These are phyloP conservation scores for Napeogenes inachia DNA, from an alignment of 2,888 invertebrate species.

Conservation along the genomic window DNA sequence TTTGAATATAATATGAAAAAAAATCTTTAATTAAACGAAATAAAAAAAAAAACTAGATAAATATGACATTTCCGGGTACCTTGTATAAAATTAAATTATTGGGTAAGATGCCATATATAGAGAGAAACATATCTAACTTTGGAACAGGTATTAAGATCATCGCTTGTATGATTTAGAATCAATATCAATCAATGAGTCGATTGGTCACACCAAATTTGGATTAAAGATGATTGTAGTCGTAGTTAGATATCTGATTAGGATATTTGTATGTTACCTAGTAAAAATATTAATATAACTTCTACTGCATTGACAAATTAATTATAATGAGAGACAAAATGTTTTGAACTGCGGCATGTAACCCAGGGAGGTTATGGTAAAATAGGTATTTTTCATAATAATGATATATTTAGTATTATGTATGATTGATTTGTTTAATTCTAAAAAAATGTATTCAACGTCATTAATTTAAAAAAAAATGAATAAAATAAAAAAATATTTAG, in stretches of 20 bases:
- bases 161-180: slow-evolving; percentile 23
- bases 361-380: too few relatives aligned
- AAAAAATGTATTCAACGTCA: too few relatives aligned
- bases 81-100: not conserved
- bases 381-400: too few relatives aligned
- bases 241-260: slow-evolving; percentile 11
- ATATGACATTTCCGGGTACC: not conserved
- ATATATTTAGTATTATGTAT: too few relatives aligned
- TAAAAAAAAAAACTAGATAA: not conserved
- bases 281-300: not conserved
- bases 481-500: too few relatives aligned
- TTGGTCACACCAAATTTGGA: slow-evolving; percentile 48
- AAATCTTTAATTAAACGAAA: not conserved
- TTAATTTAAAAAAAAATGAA: too few relatives aligned
- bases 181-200: slow-evolving; percentile 26
- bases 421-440: too few relatives aligned
- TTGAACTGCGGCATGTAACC: too few relatives aligned
- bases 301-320: too few relatives aligned
- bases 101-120: slow-evolving; percentile 9
- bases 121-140: slow-evolving; percentile 14
- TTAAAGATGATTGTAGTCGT: slow-evolving; percentile 34
- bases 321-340: too few relatives aligned
- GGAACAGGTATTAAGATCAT: slow-evolving; percentile 22
- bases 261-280: not conserved
- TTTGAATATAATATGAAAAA: not conserved